Evolutionary conservation across 92 coral and sea anemone species (phyloP).

Genomic region (Zoanthus sociatus): DNA sequence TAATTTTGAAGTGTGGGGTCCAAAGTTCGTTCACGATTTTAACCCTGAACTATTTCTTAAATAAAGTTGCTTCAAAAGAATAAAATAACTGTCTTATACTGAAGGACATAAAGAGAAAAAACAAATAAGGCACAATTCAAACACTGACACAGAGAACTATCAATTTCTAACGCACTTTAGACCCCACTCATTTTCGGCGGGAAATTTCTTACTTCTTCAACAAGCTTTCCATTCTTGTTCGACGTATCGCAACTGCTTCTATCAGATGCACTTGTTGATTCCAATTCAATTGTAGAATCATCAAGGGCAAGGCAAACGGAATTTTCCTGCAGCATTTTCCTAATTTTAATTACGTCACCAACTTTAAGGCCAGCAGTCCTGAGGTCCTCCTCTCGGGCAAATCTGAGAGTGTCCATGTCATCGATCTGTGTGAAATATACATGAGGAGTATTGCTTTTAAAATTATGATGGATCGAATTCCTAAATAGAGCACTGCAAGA

Average conservation of each 20-base stretch:
- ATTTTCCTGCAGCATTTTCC: background rate
- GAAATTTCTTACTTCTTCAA: background rate
- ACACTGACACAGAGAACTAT: background rate
- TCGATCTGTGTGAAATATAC: slow-evolving; percentile 42
- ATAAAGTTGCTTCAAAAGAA: no score
- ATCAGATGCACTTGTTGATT: background rate
- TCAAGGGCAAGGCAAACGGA: background rate
- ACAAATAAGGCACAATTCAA: background rate
- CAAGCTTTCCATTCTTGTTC: background rate
- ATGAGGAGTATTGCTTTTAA: slow-evolving; percentile 11
- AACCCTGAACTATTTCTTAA: no score
- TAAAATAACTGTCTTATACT: no score
- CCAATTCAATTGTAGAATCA: background rate
- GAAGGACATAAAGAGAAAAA: no score
- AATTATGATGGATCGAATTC: slow-evolving; percentile 8
- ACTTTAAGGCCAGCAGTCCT: slow-evolving; percentile 46
- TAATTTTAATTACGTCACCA: slow-evolving; percentile 43
- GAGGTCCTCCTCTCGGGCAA: slow-evolving; percentile 50
- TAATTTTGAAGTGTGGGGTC: no score
- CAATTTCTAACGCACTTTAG: background rate
- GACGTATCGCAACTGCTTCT: background rate
- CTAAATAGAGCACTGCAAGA: background rate
- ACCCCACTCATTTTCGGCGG: background rate
- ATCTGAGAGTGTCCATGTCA: slow-evolving; percentile 48
- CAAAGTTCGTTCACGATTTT: no score